phyloP scores from a whole-genome alignment of 2,113 vertebrate genomes.

The Tupaia tana region DNA sequence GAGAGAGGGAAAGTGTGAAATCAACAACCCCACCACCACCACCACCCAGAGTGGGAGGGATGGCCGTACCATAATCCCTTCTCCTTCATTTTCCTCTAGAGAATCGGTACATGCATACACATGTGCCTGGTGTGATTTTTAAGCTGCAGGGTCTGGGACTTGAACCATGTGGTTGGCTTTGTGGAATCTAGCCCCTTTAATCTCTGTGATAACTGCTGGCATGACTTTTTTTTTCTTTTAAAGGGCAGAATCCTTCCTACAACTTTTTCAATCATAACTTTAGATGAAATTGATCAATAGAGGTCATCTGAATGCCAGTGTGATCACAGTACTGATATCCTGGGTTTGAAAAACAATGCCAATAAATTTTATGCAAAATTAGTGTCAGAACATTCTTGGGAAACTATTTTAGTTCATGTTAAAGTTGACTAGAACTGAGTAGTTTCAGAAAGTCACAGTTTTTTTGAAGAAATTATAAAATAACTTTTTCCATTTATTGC shows the following conservation, averaged over 20 bases:
- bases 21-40: too few species aligned
- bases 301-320: background rate
- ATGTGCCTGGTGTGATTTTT: too few species aligned
- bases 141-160: too few species aligned
- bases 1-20: too few species aligned
- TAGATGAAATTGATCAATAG: background rate
- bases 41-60: too few species aligned
- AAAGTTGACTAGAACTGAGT: conserved; percentile 48
- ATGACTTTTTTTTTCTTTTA: background rate
- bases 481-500: conserved; percentile 49
- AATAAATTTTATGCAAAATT: conserved; percentile 42
- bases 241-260: background rate
- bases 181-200: too few species aligned
- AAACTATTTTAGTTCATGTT: conserved; percentile 38
- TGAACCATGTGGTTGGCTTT: too few species aligned
- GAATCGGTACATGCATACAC: too few species aligned
- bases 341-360: conserved; percentile 11
- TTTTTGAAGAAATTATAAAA: conserved; percentile 57
- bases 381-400: conserved; percentile 38
- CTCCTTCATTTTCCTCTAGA: too few species aligned
- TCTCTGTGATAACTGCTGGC: too few species aligned
- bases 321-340: background rate
- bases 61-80: too few species aligned
- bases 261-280: conserved; percentile 21
- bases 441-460: conserved; percentile 54